phyloP scores from a whole-genome alignment of 2,888 invertebrate species.

The Chrysomela aeneicollis region DNA sequence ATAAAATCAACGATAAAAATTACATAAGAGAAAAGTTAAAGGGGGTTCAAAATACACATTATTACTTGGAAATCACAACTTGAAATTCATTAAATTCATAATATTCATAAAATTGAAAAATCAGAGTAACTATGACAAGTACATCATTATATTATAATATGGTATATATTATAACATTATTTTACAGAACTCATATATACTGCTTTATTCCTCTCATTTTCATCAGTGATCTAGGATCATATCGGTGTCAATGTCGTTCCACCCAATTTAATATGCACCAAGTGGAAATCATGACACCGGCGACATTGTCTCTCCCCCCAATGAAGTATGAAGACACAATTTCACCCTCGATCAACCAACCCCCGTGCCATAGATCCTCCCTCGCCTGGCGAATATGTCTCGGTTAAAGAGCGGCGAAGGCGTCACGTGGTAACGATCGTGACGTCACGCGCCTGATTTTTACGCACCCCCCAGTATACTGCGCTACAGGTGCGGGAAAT shows the following conservation, averaged over 20 bases:
- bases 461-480: constrained; percentile 27
- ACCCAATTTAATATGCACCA: constrained; percentile 23
- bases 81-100: no score
- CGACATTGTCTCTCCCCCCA: constrained; percentile 31
- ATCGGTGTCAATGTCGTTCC: constrained; percentile 8
- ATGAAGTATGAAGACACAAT: constrained; percentile 33
- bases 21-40: no score
- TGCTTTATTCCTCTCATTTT: no score
- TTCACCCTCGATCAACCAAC: constrained; percentile 32
- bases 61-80: no score
- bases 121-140: no score
- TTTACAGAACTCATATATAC: no score
- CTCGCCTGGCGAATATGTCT: constrained; percentile 42
- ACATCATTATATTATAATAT: no score
- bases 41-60: no score
- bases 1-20: no score
- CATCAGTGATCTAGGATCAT: no score
- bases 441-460: constrained; percentile 30
- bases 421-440: constrained; percentile 39
- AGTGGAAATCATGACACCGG: constrained; percentile 33
- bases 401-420: constrained; percentile 49
- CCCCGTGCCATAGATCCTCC: constrained; percentile 31
- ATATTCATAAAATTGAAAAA: no score
- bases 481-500: constrained; percentile 35
- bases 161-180: no score